phyloP scores from a whole-genome alignment of 2,797 vertebrate genomes.

The Chaunax sp. region DNA sequence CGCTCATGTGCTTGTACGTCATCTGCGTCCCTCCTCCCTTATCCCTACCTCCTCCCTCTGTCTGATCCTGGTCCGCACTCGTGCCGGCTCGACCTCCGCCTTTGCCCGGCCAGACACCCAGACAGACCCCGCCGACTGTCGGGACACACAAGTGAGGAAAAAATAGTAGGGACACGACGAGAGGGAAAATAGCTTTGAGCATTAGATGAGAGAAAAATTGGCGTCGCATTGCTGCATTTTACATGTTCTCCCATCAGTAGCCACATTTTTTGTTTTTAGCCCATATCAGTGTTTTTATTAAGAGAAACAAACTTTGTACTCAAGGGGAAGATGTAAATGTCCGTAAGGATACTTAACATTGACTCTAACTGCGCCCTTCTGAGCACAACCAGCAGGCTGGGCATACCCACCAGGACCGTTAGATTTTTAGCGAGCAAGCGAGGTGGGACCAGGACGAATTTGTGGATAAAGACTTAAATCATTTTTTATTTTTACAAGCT shows the following conservation, averaged over 20 bases:
- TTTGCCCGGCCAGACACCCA: slow-evolving; percentile 58
- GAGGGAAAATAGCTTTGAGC: slow-evolving; percentile 2
- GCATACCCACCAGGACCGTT: slow-evolving; percentile 54
- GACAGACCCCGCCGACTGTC: slow-evolving; percentile 37
- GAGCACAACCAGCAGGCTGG: slow-evolving; percentile 46
- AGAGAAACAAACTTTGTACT: slow-evolving; percentile 27
- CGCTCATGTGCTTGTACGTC: slow-evolving; percentile 55
- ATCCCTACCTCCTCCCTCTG: slow-evolving; percentile 59
- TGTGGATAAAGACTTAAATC: background rate
- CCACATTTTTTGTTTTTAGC: slow-evolving; percentile 7
- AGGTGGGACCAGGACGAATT: slow-evolving; percentile 20
- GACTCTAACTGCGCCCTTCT: slow-evolving; percentile 39
- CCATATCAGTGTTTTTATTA: background rate
- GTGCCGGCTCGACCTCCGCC: slow-evolving; percentile 64
- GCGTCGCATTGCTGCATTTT: slow-evolving; percentile 54
- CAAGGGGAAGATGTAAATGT: slow-evolving; percentile 70
- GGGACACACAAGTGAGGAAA: slow-evolving; percentile 12
- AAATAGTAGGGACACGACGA: slow-evolving; percentile 15
- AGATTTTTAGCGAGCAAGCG: slow-evolving; percentile 43
- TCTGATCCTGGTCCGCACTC: slow-evolving; percentile 54
- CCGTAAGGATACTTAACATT: slow-evolving; percentile 52
- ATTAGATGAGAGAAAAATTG: background rate
- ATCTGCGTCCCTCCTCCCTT: slow-evolving; percentile 65
- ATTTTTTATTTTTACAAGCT: no score
- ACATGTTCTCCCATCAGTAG: background rate